Base-by-base conservation (phyloP, 2,113 vertebrate genomes). In the Lipotes vexillifer region DNA sequence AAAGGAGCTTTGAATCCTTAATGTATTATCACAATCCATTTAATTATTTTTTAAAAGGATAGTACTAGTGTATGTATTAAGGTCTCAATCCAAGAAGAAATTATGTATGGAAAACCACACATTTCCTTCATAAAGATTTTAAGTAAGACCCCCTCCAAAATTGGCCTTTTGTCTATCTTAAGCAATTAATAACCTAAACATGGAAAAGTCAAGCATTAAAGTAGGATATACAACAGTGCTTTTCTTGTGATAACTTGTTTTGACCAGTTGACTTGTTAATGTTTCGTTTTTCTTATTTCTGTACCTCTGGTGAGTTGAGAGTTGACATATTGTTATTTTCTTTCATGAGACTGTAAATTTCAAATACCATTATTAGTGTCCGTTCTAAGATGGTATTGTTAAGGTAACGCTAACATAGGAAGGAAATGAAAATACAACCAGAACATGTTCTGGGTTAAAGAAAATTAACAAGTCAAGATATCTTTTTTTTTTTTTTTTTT, bases 331-430 rank as follows among this genome's bases (percentile, higher is more conserved):
- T 94, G 2, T 44, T 95, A 75, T 93, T 93, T 94, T 87, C 25
- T 21, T 29, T 93, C 1, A 1, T 25, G 41, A 92, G 15, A 31
- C 55, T 69, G 71, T 38, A 93, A 68, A 82, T 80, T 88, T 85
- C 69, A 85, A 38, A 68, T 44, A 65, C 18, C n/a, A 59, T 83
- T 83, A 36, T 96, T 63, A 94, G 38, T 91, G 41, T 88, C 44
- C 38, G 46, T 95, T 91, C 55, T 77, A 88, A 90, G 17, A 69
- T 81, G 27, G 11, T 63, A 23, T 91, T 65, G 15, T 87, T 74
- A 83, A 75, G 31, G 31, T 61, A 94, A 72, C 46, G 80, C 80
- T 85, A 97, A 95, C 4, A 82, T 93, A 94, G 75, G 96, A 95
- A 63, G 38, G 46, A 88, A 21, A 52, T 74, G 85, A 88, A 88